Base-by-base conservation (phyloP, 2,888 invertebrate species). In the Lamellibrachia columna region DNA sequence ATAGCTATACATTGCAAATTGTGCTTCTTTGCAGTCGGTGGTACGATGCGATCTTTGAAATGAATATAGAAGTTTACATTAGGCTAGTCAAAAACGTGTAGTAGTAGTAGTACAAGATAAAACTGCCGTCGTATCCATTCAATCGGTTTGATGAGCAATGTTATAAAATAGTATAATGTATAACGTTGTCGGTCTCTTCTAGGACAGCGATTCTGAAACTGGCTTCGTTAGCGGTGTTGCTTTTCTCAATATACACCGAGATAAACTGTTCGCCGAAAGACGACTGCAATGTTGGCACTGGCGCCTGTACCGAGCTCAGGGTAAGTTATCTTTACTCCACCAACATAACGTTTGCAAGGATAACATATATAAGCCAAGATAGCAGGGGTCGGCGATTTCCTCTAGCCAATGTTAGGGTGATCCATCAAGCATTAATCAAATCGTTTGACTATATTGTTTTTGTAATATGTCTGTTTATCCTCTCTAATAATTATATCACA, bases 141-240 rank as follows among this genome's bases (percentile, higher is more conserved):
- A 75, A 75, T 15, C 2, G 58, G 15, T 58, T 58, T 58, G 40
- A 58, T 15, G 11, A 58, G 58, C 58, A 11, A 58, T 7, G 8
- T 58, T 52, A 28, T 28, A 75, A 22, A 40, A 40, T 40, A 40
- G 22, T 75, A 75, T 2, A 4, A 75, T 75, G 11, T 75, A n/a
- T 75, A 22, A 75, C 75, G n/a, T 75, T 6, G 22, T 75, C 75
- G n/a, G n/a, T 75, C 75, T 75, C 22, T 75, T 75, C 15, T 92
- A 93, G 93, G 90, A 93, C 93, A 22, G 93, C 93, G 90, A 92
- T 93, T 40, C 92, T 93, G 91, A 92, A 92, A 58, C 92, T 93
- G 90, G 93, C 93, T 22, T 93, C 93, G 52, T n/a, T 93, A 52
- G 58, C 92, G 53, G 91, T 93, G 90, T 91, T 93, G 53, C 52